Evolutionary conservation across 2,888 invertebrate genomes (phyloP), one percentile per base, ranked within the genome.

Genomic region (Seira ritae): DNA sequence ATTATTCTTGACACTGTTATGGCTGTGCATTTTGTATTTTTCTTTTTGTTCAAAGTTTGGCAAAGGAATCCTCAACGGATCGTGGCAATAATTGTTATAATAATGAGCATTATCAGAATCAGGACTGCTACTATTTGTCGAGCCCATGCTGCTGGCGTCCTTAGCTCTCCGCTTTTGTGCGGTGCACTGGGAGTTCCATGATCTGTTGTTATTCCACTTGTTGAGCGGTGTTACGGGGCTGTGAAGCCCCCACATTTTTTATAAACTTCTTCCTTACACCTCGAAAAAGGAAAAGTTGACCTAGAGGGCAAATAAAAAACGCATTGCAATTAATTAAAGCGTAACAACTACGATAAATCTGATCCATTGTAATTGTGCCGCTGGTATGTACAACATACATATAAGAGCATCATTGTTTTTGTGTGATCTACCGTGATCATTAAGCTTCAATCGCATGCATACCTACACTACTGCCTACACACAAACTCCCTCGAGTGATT

Each of bases 171-270:
- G 2, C 31, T 31, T 31, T 17, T 15, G 46, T 66, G 72, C 37
- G 46, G 66, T 81, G 76, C 81, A 55, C 67, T 12, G 12, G 22
- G 65, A 37, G 22, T 73, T 82, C 82, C 82, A 77, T 82, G 82
- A 77, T 71, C 68, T 65, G 37, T 20, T n/a, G n/a, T n/a, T n/a
- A 31, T 31, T 77, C 73, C 77, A 72, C 31, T 31, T 31, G 71
- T 83, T 62, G 42, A 69, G 19, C 42, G 55, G 20, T 74, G 55
- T 73, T 60, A 46, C 75, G 87, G 87, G 87, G 87, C 85, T 84
- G 19, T 68, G 65, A 50, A 84, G 85, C 85, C 85, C 85, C 87
- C 79, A 69, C 87, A 87, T 85, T 80, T 81, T 80, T 82, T 0
- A 82, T 76, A 31, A 31, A 4, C 31, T 31, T 66, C 50, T 73